phyloP scores from a whole-genome alignment of 2,797 vertebrate genomes.

The Paramormyrops hopkinsi region DNA sequence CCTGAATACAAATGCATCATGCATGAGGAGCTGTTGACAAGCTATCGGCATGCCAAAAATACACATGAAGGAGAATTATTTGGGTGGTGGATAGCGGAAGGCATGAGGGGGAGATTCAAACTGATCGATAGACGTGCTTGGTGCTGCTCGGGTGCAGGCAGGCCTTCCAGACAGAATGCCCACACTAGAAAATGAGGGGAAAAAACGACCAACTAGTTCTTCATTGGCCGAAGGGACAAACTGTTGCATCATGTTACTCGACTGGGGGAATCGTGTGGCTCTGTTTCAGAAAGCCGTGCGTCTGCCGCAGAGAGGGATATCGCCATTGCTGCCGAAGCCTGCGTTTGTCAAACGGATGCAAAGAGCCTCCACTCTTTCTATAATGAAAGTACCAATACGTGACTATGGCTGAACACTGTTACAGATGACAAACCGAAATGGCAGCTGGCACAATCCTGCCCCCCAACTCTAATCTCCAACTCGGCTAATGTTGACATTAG shows the following conservation, averaged over 20 bases:
- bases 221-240: background rate
- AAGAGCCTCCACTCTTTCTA: background rate
- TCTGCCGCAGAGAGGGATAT: background rate
- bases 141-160: background rate
- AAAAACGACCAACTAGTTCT: background rate
- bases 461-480: background rate
- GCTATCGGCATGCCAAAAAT: constrained; percentile 1
- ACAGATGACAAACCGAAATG: too few relatives aligned
- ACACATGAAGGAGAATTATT: background rate
- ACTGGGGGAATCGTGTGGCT: background rate
- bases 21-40: constrained; percentile 16
- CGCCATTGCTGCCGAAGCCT: background rate
- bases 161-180: background rate
- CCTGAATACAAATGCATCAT: constrained; percentile 14
- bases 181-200: background rate
- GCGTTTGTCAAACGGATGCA: background rate
- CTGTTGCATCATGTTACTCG: background rate
- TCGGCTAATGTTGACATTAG: background rate
- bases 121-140: background rate
- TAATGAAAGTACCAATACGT: background rate
- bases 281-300: background rate
- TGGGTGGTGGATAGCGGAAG: background rate
- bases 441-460: background rate
- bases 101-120: background rate
- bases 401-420: background rate